These are phyloP conservation scores for Bucco capensis DNA, from an alignment of 2,113 vertebrate species.

Conservation along the genomic window DNA sequence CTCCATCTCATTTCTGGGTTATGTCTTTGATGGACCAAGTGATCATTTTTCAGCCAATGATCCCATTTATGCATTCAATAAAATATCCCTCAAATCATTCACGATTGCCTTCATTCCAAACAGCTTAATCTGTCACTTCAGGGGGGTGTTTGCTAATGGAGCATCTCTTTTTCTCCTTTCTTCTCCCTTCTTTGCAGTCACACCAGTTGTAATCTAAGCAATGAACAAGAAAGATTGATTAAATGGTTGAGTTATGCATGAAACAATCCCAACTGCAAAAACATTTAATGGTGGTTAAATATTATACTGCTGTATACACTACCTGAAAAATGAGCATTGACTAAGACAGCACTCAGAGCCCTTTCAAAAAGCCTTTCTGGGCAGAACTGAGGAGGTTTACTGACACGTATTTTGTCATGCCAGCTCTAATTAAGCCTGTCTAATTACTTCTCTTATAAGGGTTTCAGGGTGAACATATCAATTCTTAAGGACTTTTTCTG, in stretches of 20 bases:
- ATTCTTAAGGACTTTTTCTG: neutral
- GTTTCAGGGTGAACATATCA: conserved; percentile 4
- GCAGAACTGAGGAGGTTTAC: neutral
- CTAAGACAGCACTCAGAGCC: neutral
- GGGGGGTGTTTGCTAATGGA: conserved; percentile 4
- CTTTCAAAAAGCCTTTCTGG: conserved; percentile 11
- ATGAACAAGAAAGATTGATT: neutral
- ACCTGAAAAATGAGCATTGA: conserved; percentile 6
- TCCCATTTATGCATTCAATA: neutral
- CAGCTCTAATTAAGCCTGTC: conserved; percentile 47
- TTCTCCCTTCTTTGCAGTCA: neutral
- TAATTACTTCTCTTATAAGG: conserved; percentile 33
- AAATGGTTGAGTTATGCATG: neutral
- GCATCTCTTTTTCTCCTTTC: neutral
- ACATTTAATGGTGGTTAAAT: conserved; percentile 8
- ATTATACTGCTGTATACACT: neutral
- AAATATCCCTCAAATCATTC: neutral
- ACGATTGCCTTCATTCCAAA: neutral
- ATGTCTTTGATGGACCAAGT: neutral
- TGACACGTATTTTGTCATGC: neutral
- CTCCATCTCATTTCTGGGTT: conserved; percentile 8
- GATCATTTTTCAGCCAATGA: conserved; percentile 44
- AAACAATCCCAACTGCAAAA: neutral
- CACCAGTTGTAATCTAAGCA: neutral
- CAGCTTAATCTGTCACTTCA: conserved; percentile 6